Evolutionary conservation across 1,140 invertebrate species (phyloP).

Genomic region (Hyposmocoma kahamanoa): DNA sequence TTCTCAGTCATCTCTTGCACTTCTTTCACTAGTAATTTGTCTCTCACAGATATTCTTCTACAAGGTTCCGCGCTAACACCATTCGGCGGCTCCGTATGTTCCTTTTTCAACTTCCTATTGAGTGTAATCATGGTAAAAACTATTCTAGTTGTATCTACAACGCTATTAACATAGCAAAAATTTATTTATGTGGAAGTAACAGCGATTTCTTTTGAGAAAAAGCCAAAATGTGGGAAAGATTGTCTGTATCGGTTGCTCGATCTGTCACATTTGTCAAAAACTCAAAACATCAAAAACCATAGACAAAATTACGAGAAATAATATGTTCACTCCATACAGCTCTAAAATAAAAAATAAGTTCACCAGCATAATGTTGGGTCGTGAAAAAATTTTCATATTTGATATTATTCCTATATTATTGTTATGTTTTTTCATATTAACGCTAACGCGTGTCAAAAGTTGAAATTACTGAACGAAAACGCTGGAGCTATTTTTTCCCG

Average conservation of each 20-base stretch:
- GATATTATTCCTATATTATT: too few species aligned
- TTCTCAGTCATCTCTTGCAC: slow-evolving; percentile 94
- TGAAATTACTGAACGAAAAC: too few species aligned
- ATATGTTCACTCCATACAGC: too few species aligned
- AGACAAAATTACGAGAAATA: too few species aligned
- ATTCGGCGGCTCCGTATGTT: slow-evolving; percentile 59
- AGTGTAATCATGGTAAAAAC: slow-evolving; percentile 81
- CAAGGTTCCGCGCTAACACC: slow-evolving; percentile 46
- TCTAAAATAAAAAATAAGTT: too few species aligned
- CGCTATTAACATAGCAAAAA: slow-evolving; percentile 10
- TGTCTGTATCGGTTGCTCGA: background rate
- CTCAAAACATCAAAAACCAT: background rate
- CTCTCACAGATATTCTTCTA: slow-evolving; percentile 86
- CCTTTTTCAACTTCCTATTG: slow-evolving; percentile 86
- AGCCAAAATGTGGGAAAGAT: background rate
- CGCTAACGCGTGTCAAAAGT: too few species aligned
- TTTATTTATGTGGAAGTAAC: background rate
- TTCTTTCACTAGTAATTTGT: slow-evolving; percentile 90
- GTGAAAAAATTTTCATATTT: too few species aligned
- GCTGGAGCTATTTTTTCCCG: too few species aligned
- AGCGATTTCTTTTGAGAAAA: background rate
- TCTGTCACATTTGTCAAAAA: slow-evolving; percentile 1
- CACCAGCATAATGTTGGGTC: too few species aligned
- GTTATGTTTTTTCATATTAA: too few species aligned
- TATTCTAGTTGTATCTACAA: background rate